Conservation (phyloP, 2,797 vertebrate genomes). For the Morelia viridis region DNA sequence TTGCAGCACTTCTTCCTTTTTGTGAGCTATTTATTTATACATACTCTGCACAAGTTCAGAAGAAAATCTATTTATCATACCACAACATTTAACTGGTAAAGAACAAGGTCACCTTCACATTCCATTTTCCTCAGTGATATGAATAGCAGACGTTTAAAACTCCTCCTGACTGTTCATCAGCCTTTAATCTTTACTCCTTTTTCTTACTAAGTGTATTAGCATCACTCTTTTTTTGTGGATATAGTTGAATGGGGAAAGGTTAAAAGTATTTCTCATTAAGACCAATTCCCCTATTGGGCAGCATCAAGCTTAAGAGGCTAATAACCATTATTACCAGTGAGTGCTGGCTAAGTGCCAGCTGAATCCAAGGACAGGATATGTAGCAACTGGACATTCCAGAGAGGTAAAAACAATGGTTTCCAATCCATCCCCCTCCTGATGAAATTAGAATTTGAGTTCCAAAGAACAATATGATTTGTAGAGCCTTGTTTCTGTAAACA, state of each 20-base stretch:
- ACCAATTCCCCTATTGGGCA: conserved; percentile 3
- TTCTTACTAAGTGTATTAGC: conserved; percentile 10
- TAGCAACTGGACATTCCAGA: background rate
- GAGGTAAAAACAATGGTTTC: conserved; percentile 8
- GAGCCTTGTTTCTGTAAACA: conserved; percentile 17
- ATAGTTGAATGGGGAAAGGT: conserved; percentile 23
- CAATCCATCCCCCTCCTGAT: background rate
- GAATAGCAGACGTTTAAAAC: background rate
- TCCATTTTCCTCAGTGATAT: rapidly evolving
- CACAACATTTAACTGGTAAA: background rate
- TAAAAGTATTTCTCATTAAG: conserved; percentile 9
- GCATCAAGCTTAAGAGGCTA: conserved; percentile 24
- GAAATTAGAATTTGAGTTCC: background rate
- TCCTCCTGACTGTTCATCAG: background rate
- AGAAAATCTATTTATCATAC: background rate
- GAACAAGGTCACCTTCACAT: background rate
- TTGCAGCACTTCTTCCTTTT: background rate
- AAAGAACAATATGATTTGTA: background rate
- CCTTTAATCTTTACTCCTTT: conserved; percentile 2
- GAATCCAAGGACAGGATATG: background rate
- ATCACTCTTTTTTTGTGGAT: background rate
- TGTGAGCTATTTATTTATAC: background rate
- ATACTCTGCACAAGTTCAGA: background rate
- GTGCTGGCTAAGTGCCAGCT: background rate
- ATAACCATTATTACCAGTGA: background rate